Evolutionary conservation across 2,113 vertebrate species (phyloP).

Genomic region (Amblyornis subalaris): DNA sequence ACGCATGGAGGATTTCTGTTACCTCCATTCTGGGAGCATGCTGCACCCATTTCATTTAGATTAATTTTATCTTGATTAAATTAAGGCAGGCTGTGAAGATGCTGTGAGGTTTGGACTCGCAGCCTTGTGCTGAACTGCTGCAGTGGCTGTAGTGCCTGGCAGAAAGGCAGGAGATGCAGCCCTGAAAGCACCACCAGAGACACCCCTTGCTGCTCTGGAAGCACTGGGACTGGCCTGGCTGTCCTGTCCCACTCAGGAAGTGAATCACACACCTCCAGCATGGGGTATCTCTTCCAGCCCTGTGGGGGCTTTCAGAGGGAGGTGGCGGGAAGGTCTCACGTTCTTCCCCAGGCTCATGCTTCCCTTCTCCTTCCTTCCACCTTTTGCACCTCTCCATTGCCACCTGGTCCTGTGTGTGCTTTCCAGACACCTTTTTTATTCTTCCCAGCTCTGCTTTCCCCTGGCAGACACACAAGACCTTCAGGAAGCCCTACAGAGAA

Average conservation of each 20-base stretch:
- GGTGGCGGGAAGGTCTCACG: not conserved
- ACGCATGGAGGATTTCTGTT: not conserved
- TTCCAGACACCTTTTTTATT: not conserved
- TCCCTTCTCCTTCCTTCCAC: not conserved
- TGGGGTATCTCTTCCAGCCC: not conserved
- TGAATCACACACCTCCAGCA: rapidly evolving
- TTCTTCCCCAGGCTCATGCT: not conserved
- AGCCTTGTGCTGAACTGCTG: not conserved
- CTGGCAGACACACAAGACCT: not conserved
- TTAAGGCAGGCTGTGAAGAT: not conserved
- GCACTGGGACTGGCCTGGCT: not conserved
- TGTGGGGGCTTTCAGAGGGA: not conserved
- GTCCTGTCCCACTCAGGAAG: not conserved
- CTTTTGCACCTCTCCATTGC: not conserved
- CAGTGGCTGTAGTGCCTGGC: not conserved
- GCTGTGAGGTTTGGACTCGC: not conserved
- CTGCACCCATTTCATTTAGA: not conserved
- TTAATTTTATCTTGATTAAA: not conserved
- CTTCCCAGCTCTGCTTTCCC: not conserved
- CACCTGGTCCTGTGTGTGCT: not conserved
- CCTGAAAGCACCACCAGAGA: not conserved
- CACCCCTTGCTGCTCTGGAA: not conserved
- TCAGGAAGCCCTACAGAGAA: not conserved
- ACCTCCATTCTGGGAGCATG: not conserved
- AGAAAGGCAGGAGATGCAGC: not conserved